Evolutionary conservation across 2,888 invertebrate genomes (phyloP).

Genomic region (Patella ulyssiponensis): DNA sequence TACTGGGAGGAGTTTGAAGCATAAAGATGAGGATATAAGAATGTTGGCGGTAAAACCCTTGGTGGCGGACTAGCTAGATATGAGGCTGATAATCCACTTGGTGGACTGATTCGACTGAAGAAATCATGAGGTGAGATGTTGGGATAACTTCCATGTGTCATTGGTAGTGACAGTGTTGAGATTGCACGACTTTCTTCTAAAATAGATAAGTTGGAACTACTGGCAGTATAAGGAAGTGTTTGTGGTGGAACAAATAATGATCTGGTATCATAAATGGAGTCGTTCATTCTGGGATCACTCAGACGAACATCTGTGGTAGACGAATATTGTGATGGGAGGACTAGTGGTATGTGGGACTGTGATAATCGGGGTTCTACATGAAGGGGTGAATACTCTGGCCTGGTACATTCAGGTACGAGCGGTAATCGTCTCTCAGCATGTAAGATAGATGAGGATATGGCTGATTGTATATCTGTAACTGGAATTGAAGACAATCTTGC

Average conservation of each 20-base stretch:
- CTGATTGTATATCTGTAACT: constrained; percentile 28
- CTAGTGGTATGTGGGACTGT: constrained; percentile 45
- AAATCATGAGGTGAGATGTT: constrained; percentile 55
- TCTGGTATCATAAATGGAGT: constrained; percentile 36
- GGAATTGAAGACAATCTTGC: constrained; percentile 13
- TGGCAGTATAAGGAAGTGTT: constrained; percentile 47
- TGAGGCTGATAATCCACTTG: constrained; percentile 50
- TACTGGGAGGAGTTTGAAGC: constrained; percentile 55
- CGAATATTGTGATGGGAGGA: constrained; percentile 50
- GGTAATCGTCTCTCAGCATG: constrained; percentile 45
- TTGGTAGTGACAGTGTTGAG: constrained; percentile 49
- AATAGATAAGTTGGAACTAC: constrained; percentile 58
- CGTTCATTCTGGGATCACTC: constrained; percentile 36
- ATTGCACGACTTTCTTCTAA: constrained; percentile 60
- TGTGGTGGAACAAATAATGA: constrained; percentile 39
- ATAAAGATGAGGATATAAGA: constrained; percentile 69
- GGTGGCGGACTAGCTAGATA: constrained; percentile 57
- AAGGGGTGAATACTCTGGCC: constrained; percentile 46
- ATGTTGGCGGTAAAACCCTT: constrained; percentile 62
- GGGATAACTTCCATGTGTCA: constrained; percentile 38
- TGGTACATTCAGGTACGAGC: constrained; percentile 49
- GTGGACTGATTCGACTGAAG: constrained; percentile 47
- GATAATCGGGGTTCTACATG: constrained; percentile 40
- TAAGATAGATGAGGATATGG: constrained; percentile 38
- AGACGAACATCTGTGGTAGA: constrained; percentile 36